These are phyloP conservation scores for Myocastor coypus DNA, from an alignment of 2,113 vertebrate species.

Conservation along the genomic window DNA sequence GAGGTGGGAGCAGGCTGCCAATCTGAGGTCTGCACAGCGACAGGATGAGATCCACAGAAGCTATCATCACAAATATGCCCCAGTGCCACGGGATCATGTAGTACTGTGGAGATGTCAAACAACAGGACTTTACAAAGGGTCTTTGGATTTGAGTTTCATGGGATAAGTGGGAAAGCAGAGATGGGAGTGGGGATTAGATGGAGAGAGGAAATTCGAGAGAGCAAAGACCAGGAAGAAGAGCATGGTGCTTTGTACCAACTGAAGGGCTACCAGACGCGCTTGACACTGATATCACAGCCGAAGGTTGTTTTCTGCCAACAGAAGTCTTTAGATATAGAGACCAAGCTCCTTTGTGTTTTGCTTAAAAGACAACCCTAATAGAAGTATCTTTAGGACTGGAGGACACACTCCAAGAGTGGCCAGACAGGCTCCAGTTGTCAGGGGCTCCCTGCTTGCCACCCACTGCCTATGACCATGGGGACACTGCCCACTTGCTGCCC, in stretches of 20 bases:
- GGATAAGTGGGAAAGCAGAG: not conserved
- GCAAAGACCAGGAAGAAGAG: not conserved
- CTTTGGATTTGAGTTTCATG: not conserved
- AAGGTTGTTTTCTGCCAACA: not conserved
- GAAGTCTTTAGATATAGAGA: not conserved
- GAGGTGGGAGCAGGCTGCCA: fast-evolving
- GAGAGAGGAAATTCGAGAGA: not conserved
- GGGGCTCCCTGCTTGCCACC: not conserved
- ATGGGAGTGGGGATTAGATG: not conserved
- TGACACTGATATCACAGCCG: fast-evolving
- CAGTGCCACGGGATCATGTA: too few relatives aligned
- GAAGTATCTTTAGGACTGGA: not conserved
- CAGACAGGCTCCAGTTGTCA: not conserved
- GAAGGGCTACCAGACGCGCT: not conserved
- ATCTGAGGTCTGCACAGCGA: not conserved
- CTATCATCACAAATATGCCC: not conserved
- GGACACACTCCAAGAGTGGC: fast-evolving
- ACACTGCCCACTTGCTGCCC: not conserved
- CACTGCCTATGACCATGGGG: not conserved
- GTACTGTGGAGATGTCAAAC: not conserved
- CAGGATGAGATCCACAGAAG: fast-evolving
- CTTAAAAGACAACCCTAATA: not conserved
- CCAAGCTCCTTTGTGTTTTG: not conserved
- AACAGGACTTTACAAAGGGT: not conserved
- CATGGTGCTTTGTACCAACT: not conserved